These are phyloP conservation scores for Oreochromis tanganicae DNA, from an alignment of 2,113 vertebrate species.

Conservation along the genomic window DNA sequence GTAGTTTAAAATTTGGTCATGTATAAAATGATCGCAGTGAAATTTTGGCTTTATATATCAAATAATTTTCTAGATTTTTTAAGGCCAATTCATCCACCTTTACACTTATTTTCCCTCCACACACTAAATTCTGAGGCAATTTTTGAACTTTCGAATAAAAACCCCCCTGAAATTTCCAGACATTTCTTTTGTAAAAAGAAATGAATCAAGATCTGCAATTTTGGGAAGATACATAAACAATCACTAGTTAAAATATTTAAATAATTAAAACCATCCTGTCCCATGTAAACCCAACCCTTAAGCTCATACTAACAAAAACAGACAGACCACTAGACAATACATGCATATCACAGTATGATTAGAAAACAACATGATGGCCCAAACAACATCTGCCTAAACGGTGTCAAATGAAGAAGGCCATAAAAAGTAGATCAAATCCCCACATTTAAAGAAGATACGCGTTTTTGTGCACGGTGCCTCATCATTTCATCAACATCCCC, in stretches of 20 bases:
- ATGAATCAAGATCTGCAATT: neutral
- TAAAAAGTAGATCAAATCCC: neutral
- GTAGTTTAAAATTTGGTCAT: neutral
- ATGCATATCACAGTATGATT: accelerated
- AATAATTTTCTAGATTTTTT: accelerated
- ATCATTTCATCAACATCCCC: neutral
- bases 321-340: accelerated
- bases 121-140: accelerated
- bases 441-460: accelerated
- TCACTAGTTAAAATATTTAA: neutral
- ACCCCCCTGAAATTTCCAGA: neutral
- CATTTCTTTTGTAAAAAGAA: neutral
- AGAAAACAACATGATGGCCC: neutral
- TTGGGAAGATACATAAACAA: neutral
- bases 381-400: neutral
- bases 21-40: neutral
- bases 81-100: neutral
- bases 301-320: neutral
- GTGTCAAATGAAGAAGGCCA: neutral
- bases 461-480: neutral
- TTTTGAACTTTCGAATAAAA: neutral
- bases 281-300: neutral
- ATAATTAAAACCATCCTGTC: neutral
- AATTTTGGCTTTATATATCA: neutral
- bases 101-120: neutral